phyloP scores from a whole-genome alignment of 2,797 vertebrate genomes.

The Harpagifer antarcticus region DNA sequence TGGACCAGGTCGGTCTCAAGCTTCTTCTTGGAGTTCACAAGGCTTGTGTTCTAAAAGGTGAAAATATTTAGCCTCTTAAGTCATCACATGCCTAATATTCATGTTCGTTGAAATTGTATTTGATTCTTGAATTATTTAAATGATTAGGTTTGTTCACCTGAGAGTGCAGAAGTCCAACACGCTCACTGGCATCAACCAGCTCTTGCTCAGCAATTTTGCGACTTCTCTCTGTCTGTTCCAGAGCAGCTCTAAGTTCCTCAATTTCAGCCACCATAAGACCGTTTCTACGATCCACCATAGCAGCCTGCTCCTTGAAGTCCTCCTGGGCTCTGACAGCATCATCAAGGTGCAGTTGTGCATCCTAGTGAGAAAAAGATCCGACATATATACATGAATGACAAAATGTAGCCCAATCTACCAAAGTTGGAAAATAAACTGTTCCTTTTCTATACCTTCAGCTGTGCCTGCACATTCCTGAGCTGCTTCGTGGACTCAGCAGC shows the following conservation, averaged over 20 bases:
- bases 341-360: constrained; percentile 89
- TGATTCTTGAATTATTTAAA: background rate
- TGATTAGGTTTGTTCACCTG: constrained; percentile 55
- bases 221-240: constrained; percentile 90
- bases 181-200: constrained; percentile 86
- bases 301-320: constrained; percentile 90
- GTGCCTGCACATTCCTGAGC: constrained; percentile 86
- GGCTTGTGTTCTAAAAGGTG: no score
- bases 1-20: constrained; percentile 81
- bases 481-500: constrained; percentile 89
- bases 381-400: background rate
- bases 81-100: no score
- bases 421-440: background rate
- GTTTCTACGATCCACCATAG: constrained; percentile 88
- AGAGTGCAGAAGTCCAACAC: constrained; percentile 86
- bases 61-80: no score
- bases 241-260: constrained; percentile 87
- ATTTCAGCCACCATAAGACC: constrained; percentile 88
- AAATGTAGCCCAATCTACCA: background rate
- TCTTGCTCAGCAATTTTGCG: constrained; percentile 89
- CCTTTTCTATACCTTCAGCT: constrained; percentile 86
- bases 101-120: background rate
- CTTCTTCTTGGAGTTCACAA: no score
- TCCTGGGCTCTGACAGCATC: constrained; percentile 87
- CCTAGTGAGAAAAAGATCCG: constrained; percentile 64